Base-by-base conservation (phyloP, 2,888 invertebrate species). In the Pycnomerus fuliginosus region DNA sequence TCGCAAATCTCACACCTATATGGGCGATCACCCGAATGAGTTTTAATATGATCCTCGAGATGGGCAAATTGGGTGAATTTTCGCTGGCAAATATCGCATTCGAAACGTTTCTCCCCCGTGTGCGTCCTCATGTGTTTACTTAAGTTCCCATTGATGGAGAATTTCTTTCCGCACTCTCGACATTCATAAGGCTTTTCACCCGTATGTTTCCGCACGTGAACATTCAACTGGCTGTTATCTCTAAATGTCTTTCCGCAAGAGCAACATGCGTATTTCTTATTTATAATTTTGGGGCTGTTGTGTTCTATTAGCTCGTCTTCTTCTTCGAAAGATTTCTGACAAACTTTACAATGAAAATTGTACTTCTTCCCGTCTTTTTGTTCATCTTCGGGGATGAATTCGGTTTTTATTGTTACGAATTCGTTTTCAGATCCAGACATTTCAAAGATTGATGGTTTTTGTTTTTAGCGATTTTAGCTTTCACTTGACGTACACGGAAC, bases 121-220 rank as follows among this genome's bases (percentile, higher is more conserved):
- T 69, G 69, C 20, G 63, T 65, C 24, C 66, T 50, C 56, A 67
- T 63, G 39, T 69, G 69, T 41, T 68, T 68, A 40, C 61, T 68
- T 38, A 69, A 52, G 53, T 68, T 68, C 5, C 68, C 68, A 50
- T 67, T 68, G n/a, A 68, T 67, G 0, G 68, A 65, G 54, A 69
- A 69, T 31, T 58, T 58, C 44, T 68, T 69, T 1, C 53, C 55
- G 38, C 69, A 69, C 20, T 64, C 50, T 14, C 48, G 50, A 44
- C 69, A 69, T 30, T 57, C 53, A 42, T 62, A 69, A 1, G 69
- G 68, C 48, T 69, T 64, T 38, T 68, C 69, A n/a, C 68, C 68
- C 3, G 69, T 68, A 42, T 68, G 69, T 39, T 61, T 65, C 15
- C 69, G 49, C 30, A 52, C 49, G 37, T 69, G 69, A 2, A 69